Evolutionary conservation across 2,797 vertebrate species (phyloP).

Genomic region (Siniperca undulata): DNA sequence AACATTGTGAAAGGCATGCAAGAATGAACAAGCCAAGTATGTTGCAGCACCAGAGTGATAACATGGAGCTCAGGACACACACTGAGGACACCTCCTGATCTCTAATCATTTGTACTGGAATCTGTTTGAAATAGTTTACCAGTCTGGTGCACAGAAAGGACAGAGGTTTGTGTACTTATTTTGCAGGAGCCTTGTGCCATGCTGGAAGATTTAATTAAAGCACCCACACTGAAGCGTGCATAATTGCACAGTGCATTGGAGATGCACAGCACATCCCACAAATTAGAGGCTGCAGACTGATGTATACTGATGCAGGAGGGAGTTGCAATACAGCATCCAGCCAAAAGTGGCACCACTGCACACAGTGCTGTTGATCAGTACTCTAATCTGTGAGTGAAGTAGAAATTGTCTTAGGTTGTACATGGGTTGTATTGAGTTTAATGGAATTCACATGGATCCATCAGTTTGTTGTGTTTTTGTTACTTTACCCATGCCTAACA

Average conservation of each 20-base stretch:
- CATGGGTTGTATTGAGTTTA: not conserved
- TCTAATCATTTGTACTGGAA: slow-evolving; percentile 22
- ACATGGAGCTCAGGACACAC: not conserved
- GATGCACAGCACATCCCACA: slow-evolving; percentile 50
- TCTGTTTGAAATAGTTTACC: slow-evolving; percentile 27
- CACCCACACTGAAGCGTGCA: slow-evolving; percentile 55
- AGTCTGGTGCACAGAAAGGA: slow-evolving; percentile 26
- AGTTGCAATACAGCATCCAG: not conserved
- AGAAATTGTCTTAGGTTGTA: not conserved
- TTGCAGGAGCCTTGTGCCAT: slow-evolving; percentile 22
- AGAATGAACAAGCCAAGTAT: not conserved
- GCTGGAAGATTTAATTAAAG: slow-evolving; percentile 68
- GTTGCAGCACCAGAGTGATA: not conserved
- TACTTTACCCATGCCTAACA: slow-evolving; percentile 1
- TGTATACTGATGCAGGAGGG: slow-evolving; percentile 31
- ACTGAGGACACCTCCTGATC: slow-evolving; percentile 10
- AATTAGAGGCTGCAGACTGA: slow-evolving; percentile 49
- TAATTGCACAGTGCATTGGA: slow-evolving; percentile 59
- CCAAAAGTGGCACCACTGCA: slow-evolving; percentile 5
- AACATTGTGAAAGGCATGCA: not conserved
- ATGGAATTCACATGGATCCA: not conserved
- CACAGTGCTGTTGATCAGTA: not conserved
- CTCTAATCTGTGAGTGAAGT: not conserved
- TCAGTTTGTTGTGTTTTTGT: slow-evolving; percentile 2
- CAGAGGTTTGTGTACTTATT: slow-evolving; percentile 30